A percentile compares a stretch with the other conserved stretches of the same genome.
These are phyloP conservation scores for Uloborus diversus DNA, from an alignment of 1,140 invertebrate species.

Conservation along the genomic window DNA sequence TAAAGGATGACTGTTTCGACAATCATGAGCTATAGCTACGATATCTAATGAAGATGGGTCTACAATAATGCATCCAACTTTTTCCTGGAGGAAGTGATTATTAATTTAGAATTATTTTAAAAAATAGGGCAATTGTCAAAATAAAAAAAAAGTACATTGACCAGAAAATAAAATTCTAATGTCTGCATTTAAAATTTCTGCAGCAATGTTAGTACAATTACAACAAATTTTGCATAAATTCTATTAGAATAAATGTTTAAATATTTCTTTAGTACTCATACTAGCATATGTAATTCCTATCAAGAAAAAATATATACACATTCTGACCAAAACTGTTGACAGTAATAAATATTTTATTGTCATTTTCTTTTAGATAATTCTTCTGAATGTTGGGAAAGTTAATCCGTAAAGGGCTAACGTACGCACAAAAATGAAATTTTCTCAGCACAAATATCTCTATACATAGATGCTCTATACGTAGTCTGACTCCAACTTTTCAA, in stretches of 20 bases:
- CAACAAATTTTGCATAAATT: background rate
- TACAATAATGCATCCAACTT: conserved; percentile 57
- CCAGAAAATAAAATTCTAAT: background rate
- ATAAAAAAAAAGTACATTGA: background rate
- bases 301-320: too few species aligned
- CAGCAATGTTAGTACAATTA: background rate
- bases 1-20: conserved; percentile 74
- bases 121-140: background rate
- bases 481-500: too few species aligned
- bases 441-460: too few species aligned
- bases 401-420: too few species aligned
- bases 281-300: too few species aligned
- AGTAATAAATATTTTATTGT: too few species aligned
- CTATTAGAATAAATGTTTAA: background rate
- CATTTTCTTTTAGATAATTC: too few species aligned
- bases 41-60: conserved; percentile 62
- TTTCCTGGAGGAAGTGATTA: conserved; percentile 11
- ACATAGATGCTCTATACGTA: too few species aligned
- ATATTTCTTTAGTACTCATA: background rate
- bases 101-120: background rate
- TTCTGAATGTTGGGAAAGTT: too few species aligned
- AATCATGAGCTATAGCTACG: conserved; percentile 73
- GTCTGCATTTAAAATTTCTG: background rate
- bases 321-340: too few species aligned
- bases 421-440: too few species aligned